Evolutionary conservation across 2,888 invertebrate genomes (phyloP).

Genomic region (Aphodius granarius): DNA sequence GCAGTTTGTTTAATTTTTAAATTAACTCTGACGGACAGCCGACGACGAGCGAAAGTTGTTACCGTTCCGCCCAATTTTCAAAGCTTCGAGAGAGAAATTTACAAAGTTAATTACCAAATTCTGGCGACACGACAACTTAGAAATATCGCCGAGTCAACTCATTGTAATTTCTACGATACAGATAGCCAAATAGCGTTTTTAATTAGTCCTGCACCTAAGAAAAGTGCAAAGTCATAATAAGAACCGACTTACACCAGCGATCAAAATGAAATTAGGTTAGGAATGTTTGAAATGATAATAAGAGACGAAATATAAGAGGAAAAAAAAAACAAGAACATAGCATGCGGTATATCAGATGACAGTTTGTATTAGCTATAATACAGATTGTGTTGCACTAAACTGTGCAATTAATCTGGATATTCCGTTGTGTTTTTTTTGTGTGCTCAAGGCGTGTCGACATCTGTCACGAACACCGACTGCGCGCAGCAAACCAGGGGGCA

Average conservation of each 20-base stretch:
- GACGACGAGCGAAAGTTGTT: background rate
- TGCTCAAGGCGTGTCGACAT: background rate
- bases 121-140: background rate
- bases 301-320: background rate
- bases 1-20: background rate
- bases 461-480: background rate
- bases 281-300: background rate
- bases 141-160: background rate
- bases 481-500: background rate
- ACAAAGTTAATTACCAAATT: background rate
- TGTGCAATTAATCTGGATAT: background rate
- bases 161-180: background rate
- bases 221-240: background rate
- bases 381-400: too few relatives aligned
- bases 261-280: background rate
- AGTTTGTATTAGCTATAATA: background rate
- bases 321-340: background rate
- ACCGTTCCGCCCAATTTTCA: background rate
- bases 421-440: background rate
- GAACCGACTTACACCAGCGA: background rate
- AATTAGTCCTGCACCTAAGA: background rate
- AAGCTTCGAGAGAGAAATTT: background rate
- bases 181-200: background rate
- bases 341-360: background rate
- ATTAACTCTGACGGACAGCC: background rate